Conservation (phyloP, 2,113 vertebrate species). For the Labrus mixtus region DNA sequence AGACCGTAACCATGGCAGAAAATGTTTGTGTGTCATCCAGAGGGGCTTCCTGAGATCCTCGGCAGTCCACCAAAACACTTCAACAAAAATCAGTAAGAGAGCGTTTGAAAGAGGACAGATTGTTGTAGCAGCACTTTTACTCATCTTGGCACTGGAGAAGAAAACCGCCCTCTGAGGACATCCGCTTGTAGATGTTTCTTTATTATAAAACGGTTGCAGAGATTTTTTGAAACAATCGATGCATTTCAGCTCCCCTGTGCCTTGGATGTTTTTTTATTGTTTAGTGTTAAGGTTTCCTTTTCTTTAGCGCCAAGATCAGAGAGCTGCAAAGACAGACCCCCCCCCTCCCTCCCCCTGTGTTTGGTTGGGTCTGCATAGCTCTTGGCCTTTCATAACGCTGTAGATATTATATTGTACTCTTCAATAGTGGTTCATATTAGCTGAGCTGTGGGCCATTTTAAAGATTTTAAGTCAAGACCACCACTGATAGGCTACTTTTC, state of each 20-base stretch:
- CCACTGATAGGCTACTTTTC: too few species aligned
- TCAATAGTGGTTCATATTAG: too few species aligned
- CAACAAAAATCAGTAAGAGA: too few species aligned
- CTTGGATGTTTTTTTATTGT: conserved; percentile 5
- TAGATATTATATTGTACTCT: conserved; percentile 25
- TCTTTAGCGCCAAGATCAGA: conserved; percentile 25
- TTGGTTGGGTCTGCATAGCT: conserved; percentile 23
- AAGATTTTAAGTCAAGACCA: too few species aligned
- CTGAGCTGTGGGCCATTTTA: too few species aligned
- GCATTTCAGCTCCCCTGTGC: conserved; percentile 33
- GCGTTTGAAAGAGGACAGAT: neutral
- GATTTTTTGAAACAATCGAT: neutral
- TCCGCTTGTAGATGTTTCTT: neutral
- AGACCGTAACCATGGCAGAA: too few species aligned
- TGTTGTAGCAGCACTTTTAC: neutral
- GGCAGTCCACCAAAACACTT: neutral
- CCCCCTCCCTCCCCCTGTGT: conserved; percentile 1
- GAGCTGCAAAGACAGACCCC: conserved; percentile 27
- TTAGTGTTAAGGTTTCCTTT: neutral
- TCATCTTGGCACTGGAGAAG: neutral
- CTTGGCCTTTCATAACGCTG: neutral
- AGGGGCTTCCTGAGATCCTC: neutral
- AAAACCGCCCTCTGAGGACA: neutral
- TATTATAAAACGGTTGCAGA: conserved; percentile 19
- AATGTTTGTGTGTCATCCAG: neutral